phyloP scores from a whole-genome alignment of 2,113 vertebrate genomes.

The Phasianus colchicus region DNA sequence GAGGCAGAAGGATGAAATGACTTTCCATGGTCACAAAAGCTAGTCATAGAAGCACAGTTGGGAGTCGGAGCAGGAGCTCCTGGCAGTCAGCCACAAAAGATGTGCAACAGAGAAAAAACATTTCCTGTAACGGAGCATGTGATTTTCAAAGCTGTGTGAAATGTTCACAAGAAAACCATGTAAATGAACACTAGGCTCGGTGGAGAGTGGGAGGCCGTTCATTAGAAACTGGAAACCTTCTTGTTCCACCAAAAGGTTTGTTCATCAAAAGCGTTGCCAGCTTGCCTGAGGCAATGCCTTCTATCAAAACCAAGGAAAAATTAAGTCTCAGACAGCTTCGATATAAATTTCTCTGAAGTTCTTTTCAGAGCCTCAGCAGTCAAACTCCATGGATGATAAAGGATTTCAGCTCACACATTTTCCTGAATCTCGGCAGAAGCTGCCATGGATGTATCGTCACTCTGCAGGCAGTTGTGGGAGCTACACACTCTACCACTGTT shows the following conservation, averaged over 20 bases:
- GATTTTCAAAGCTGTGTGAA: slow-evolving; percentile 61
- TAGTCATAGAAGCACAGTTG: slow-evolving; percentile 32
- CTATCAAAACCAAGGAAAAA: slow-evolving; percentile 56
- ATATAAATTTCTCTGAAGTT: slow-evolving; percentile 35
- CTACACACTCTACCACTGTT: not conserved
- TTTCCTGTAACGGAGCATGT: slow-evolving; percentile 65
- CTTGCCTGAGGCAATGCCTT: slow-evolving; percentile 42
- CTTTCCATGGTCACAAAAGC: slow-evolving; percentile 29
- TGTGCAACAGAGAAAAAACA: slow-evolving; percentile 35
- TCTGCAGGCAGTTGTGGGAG: fast-evolving
- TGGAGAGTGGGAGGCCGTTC: not conserved
- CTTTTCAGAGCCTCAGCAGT: not conserved
- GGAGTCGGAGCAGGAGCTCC: slow-evolving; percentile 33
- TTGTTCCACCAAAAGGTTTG: slow-evolving; percentile 34
- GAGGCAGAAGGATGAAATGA: not conserved
- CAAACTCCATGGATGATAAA: not conserved
- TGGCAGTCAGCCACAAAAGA: slow-evolving; percentile 40
- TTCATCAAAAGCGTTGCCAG: slow-evolving; percentile 44
- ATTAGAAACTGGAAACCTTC: slow-evolving; percentile 44
- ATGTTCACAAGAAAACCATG: slow-evolving; percentile 58
- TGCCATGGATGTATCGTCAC: fast-evolving
- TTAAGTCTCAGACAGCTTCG: slow-evolving; percentile 28
- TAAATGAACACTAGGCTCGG: slow-evolving; percentile 27
- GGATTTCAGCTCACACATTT: not conserved
- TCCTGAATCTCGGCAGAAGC: not conserved